Percentiles rank a stretch among this genome's conserved stretches.
Evolutionary conservation across 2,113 vertebrate species (phyloP).

Genomic region (Oreochromis niloticus): DNA sequence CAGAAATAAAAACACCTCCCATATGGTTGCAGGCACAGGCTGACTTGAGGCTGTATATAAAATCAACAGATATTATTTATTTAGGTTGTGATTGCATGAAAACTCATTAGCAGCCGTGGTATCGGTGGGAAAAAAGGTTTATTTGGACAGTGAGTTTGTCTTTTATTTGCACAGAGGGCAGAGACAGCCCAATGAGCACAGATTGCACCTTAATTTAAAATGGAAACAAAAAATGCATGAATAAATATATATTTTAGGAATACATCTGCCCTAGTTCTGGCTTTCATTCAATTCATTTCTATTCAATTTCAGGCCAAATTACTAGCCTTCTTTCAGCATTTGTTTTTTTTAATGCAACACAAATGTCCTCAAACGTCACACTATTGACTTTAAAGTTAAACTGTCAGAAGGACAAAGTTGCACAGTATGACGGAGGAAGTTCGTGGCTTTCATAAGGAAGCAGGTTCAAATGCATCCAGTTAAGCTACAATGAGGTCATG

Average conservation of each 20-base stretch:
- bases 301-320: neutral
- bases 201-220: neutral
- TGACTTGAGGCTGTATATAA: neutral
- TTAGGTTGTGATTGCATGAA: neutral
- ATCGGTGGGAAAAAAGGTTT: neutral
- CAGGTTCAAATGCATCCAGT: neutral
- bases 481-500: neutral
- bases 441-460: neutral
- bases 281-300: neutral
- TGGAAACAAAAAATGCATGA: neutral
- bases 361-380: neutral
- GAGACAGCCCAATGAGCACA: neutral
- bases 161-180: neutral
- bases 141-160: neutral
- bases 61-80: neutral
- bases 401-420: neutral
- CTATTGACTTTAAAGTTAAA: neutral
- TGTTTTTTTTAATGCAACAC: neutral
- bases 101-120: neutral
- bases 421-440: neutral
- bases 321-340: neutral
- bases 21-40: neutral
- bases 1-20: conserved; percentile 18
- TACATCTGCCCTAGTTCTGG: neutral
- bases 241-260: rapidly evolving